phyloP scores from a whole-genome alignment of 2,113 vertebrate genomes.

The Myiozetetes cayanensis region DNA sequence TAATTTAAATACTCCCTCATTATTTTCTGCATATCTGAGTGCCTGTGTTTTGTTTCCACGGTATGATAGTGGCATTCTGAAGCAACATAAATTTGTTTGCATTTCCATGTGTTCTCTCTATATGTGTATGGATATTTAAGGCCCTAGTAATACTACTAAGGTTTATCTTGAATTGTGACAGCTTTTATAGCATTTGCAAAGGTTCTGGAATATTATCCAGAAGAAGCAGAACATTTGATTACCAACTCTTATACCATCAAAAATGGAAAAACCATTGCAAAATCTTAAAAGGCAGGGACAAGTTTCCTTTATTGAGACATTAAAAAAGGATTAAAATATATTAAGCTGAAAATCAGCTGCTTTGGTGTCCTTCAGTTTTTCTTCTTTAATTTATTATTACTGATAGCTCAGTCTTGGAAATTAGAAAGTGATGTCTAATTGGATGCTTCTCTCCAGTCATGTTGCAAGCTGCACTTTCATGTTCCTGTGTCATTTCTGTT shows the following conservation, averaged over 20 bases:
- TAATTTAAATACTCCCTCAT: not conserved
- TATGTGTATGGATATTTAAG: not conserved
- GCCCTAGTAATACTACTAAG: not conserved
- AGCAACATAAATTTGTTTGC: not conserved
- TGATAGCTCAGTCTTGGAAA: not conserved
- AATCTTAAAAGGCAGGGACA: not conserved
- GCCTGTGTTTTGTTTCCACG: not conserved
- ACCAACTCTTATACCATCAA: not conserved
- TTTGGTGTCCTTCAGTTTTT: not conserved
- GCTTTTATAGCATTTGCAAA: not conserved
- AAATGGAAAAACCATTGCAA: not conserved
- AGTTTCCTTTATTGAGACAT: not conserved
- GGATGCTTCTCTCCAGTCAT: not conserved
- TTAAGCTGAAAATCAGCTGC: not conserved
- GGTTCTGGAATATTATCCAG: not conserved
- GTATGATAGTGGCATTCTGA: not conserved
- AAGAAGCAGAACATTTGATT: not conserved
- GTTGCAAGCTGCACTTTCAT: not conserved
- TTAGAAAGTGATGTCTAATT: not conserved
- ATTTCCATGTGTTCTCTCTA: not conserved
- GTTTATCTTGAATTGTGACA: not conserved
- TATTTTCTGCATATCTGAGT: not conserved
- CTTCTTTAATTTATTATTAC: not conserved
- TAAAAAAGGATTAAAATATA: not conserved
- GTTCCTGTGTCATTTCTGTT: not conserved